Evolutionary conservation across 2,888 invertebrate species (phyloP), one percentile per base, ranked within the genome.

Genomic region (Chrysolina haemoptera): DNA sequence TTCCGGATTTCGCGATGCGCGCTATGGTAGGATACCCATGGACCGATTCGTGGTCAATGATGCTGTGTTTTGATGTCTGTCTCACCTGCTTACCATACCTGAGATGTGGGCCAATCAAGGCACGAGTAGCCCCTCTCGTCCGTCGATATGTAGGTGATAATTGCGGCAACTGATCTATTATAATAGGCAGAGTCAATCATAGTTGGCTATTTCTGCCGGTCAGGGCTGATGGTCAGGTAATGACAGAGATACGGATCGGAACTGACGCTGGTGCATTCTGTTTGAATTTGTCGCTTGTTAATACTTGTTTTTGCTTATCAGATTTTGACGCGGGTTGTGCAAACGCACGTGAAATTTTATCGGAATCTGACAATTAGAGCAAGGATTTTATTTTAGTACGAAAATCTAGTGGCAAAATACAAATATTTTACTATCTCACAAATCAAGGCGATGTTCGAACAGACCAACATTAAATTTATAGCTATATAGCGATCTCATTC

Each of bases 31-130:
- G 27, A 14, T 53, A 50, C 50, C 78, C 80, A 82, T 82, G 82
- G 81, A 78, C 79, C 79, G 82, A 78, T 82, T 82, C 83, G 82
- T 82, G 83, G 83, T 84, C 84, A 84, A 80, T 81, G 84, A 82
- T 84, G 84, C 83, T 82, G 83, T 79, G 71, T 81, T 80, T 80
- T 82, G 77, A 79, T 84, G 83, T 82, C 82, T 82, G 81, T 82
- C 83, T 84, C 85, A 85, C 85, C 85, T 85, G 81, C 77, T 81
- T 80, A 79, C 82, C 81, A 81, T 82, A 84, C 85, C 84, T 85
- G 83, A 82, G 81, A 80, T 79, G 75, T 77, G 76, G 78, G 76
- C 84, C 84, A 84, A 84, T 84, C 76, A 73, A 71, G 73, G 73
- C 75, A 68, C 71, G 71, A 73, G 68, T 59, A 80, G 81, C 83